Evolutionary conservation across 2,797 vertebrate genomes (phyloP).

Genomic region (Hephaestus fuliginosus): DNA sequence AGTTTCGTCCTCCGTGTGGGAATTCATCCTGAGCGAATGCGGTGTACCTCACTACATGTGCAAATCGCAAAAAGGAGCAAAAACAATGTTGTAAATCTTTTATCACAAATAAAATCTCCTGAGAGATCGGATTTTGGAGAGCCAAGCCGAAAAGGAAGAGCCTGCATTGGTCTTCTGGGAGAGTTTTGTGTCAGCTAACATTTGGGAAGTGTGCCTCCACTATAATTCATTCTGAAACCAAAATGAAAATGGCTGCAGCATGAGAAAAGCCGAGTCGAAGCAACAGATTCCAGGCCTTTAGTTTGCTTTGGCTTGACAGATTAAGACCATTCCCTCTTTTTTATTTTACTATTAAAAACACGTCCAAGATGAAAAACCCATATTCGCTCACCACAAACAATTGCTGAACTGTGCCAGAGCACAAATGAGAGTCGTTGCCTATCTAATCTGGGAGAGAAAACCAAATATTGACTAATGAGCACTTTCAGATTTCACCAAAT

Average conservation of each 20-base stretch:
- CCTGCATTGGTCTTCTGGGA: conserved; percentile 59
- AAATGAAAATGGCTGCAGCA: conserved; percentile 80
- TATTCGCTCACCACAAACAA: conserved; percentile 72
- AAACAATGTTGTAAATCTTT: conserved; percentile 82
- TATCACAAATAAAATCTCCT: conserved; percentile 74
- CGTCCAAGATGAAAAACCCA: conserved; percentile 68
- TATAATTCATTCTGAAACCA: conserved; percentile 80
- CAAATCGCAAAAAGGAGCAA: conserved; percentile 61
- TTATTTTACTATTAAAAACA: conserved; percentile 76
- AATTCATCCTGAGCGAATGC: conserved; percentile 75
- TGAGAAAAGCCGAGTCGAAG: conserved; percentile 71
- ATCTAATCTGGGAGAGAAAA: conserved; percentile 70
- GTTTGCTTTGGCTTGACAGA: conserved; percentile 81
- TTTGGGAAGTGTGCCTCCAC: conserved; percentile 76
- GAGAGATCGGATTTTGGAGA: conserved; percentile 66
- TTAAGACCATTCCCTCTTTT: conserved; percentile 65
- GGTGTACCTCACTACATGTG: conserved; percentile 73
- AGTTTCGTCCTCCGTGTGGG: conserved; percentile 77
- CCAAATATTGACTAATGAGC: conserved; percentile 75
- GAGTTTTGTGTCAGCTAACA: conserved; percentile 70
- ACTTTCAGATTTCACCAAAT: conserved; percentile 67
- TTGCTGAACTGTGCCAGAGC: conserved; percentile 54
- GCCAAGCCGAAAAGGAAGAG: conserved; percentile 72
- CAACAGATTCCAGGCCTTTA: conserved; percentile 70
- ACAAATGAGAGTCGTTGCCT: conserved; percentile 53